Conservation (phyloP, 2,888 invertebrate species). For the Acrocera orbiculus region DNA sequence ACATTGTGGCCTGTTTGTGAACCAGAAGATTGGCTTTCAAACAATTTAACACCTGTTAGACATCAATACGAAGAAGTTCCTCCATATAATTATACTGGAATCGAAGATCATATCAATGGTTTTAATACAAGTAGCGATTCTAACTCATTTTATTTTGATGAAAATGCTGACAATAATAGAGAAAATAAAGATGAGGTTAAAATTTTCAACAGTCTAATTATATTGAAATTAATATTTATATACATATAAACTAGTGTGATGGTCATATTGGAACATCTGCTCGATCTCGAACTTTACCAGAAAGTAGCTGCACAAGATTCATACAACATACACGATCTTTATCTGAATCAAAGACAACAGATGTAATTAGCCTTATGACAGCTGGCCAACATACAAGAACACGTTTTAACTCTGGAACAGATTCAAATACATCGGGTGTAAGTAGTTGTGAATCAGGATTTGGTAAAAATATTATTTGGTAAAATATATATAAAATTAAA, state of each 20-base stretch:
- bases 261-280: constrained; percentile 14
- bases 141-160: constrained; percentile 22
- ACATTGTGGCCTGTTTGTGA: constrained; percentile 60
- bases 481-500: constrained; percentile 14
- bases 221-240: background rate
- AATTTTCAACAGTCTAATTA: background rate
- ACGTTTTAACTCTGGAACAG: constrained; percentile 44
- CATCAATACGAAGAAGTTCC: constrained; percentile 30
- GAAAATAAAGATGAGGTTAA: constrained; percentile 16
- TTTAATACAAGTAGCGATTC: constrained; percentile 27
- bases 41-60: constrained; percentile 29
- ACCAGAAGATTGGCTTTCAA: constrained; percentile 40
- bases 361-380: constrained; percentile 30
- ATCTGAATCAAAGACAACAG: constrained; percentile 52
- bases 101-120: constrained; percentile 29
- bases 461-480: constrained; percentile 41
- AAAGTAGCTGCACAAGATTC: constrained; percentile 24
- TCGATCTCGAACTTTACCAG: constrained; percentile 37
- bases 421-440: constrained; percentile 66
- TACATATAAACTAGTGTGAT: constrained; percentile 6
- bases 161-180: constrained; percentile 21
- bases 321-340: constrained; percentile 43
- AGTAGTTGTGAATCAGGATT: constrained; percentile 63
- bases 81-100: constrained; percentile 26
- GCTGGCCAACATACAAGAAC: constrained; percentile 31